These are phyloP conservation scores for Mythimna loreyi DNA, from an alignment of 2,888 invertebrate species.

Conservation along the genomic window DNA sequence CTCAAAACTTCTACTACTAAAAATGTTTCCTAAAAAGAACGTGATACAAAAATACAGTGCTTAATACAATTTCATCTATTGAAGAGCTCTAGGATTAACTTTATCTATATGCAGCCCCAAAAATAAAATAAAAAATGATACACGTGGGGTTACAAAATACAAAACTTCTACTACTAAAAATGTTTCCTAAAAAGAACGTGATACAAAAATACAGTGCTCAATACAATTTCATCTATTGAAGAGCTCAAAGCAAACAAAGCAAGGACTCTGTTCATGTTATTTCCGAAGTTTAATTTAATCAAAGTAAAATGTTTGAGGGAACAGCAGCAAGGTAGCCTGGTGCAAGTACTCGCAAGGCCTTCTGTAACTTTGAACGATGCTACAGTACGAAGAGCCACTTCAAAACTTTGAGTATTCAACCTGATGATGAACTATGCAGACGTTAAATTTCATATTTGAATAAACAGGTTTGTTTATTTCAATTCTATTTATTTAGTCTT, in stretches of 20 bases:
- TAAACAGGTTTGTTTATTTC: conserved; percentile 29
- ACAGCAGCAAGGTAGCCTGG: conserved; percentile 43
- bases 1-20: conserved; percentile 5
- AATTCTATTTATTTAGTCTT: background rate
- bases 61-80: conserved; percentile 37
- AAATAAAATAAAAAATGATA: too few species aligned
- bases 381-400: conserved; percentile 39
- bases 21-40: background rate
- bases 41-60: background rate
- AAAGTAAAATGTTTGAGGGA: conserved; percentile 56
- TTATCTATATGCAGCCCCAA: too few species aligned
- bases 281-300: conserved; percentile 56
- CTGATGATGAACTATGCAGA: conserved; percentile 56
- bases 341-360: conserved; percentile 35
- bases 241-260: conserved; percentile 27
- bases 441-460: conserved; percentile 40
- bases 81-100: conserved; percentile 16
- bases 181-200: background rate
- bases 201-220: conserved; percentile 2
- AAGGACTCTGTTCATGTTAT: conserved; percentile 28
- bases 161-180: conserved; percentile 11
- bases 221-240: conserved; percentile 36
- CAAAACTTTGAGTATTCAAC: conserved; percentile 48
- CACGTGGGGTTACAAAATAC: background rate
- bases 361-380: conserved; percentile 55